Percentiles rank a stretch among this genome's conserved stretches.
phyloP scores from a whole-genome alignment of 2,113 vertebrate genomes.

The Cricetomys ansorgei region DNA sequence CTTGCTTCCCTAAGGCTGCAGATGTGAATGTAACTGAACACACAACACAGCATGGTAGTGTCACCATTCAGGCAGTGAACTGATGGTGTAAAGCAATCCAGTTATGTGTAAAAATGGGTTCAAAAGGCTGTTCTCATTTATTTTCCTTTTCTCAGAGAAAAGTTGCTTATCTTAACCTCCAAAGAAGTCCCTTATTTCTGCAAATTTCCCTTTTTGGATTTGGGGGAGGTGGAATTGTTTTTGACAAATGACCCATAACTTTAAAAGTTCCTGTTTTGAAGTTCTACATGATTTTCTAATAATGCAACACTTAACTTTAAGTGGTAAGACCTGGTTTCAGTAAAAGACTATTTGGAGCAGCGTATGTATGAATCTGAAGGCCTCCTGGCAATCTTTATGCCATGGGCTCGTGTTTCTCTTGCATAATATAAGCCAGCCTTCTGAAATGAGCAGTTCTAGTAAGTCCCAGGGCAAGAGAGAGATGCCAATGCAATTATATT shows the following conservation, averaged over 20 bases:
- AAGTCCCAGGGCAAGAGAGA: constrained; percentile 44
- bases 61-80: background rate
- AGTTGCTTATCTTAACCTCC: background rate
- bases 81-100: background rate
- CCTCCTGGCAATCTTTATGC: constrained; percentile 13
- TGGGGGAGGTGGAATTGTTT: background rate
- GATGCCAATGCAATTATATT: constrained; percentile 67
- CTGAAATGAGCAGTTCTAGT: constrained; percentile 1
- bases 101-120: background rate
- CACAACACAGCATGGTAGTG: rapidly evolving
- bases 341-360: constrained; percentile 13
- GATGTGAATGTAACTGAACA: background rate
- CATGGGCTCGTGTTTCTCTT: background rate
- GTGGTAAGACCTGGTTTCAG: constrained; percentile 28
- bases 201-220: background rate
- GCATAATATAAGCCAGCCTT: constrained; percentile 30
- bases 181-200: constrained; percentile 3
- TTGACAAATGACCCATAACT: background rate
- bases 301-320: constrained; percentile 31
- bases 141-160: background rate
- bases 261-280: constrained; percentile 30
- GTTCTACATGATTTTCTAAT: background rate
- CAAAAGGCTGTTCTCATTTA: background rate
- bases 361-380: background rate
- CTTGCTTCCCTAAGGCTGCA: background rate